Evolutionary conservation across 2,797 vertebrate species (phyloP), one percentile per base, ranked within the genome.

Genomic region (Eulemur mongoz): DNA sequence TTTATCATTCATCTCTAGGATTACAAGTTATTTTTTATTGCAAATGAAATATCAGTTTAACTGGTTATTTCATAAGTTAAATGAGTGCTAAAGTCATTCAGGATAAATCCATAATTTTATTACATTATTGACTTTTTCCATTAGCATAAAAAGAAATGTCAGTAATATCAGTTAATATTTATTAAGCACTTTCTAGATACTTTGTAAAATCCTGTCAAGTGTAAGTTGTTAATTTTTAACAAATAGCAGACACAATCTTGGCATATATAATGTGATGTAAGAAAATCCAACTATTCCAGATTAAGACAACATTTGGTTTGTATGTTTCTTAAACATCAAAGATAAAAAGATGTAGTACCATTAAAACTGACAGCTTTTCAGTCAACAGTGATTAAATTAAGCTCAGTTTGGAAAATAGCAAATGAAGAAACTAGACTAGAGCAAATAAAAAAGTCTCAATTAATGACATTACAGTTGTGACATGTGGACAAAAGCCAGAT

Each of bases 401-500:
- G 67, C 87, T 94, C 40, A 72, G 59, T 91, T 91, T 91, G 54
- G 81, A 90, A 81, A 95, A 40, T 52, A 93, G 95, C 63, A 96
- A 94, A 96, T 92, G 85, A 95, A 96, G 87, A 96, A 96, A 92
- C 59, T 85, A 97, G 94, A 96, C 69, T 50, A 83, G 43, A 91
- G 85, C 83, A 92, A 97, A 97, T 94, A 76, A 80, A 91, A 97
- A 98, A 93, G 79, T 96, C 98, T 98, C 96, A 96, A 65, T 97
- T 97, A 97, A 69, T 9, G 11, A 65, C 94, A 92, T 97, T 96
- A 80, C 87, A 94, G 93, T 97, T 94, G 97, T 97, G 97, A 98
- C 98, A 97, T 90, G 94, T 96, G 98, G 96, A 97, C 97, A 95
- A 92, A 96, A 91, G 96, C 96, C 98, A 98, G 95, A 97, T 97